Base-by-base conservation (phyloP, 2,113 vertebrate genomes). In the Clarias batrachus region DNA sequence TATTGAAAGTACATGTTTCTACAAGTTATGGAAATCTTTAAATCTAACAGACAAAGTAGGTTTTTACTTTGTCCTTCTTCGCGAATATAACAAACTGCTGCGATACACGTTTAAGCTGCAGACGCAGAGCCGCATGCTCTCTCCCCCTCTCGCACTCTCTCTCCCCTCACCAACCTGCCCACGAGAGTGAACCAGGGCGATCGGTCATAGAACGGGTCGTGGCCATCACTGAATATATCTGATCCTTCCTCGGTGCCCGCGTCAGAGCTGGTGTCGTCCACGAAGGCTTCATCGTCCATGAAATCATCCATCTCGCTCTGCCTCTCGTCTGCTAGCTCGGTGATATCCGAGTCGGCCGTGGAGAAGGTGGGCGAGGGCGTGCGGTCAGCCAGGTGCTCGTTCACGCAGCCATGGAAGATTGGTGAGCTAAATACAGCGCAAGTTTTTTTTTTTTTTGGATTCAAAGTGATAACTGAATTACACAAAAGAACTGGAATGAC, bases 181-280 rank as follows among this genome's bases (percentile, higher is more conserved):
- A 99, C 97, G 95, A 99, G 97, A 96, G 97, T 99, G 97, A 99
- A 99, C 98, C 98, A 99, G 93, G 98, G 98, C 95, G 98, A 99
- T 90, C 98, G 97, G 97, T 99, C 98, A 89, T 99, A 99, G 97
- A 99, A 99, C 83, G 98, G 98, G 95, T 99, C 98, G 90, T 97
- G 98, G 93, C 98, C 98, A 60, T 99, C 98, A 91, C 96, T 97
- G 96, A 98, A 99, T 95, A 99, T 97, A 90, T 99, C 98, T 4
- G 98, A 98, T 92, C 97, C 97, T 94, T 99, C 98, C 93, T 99
- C 98, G 1, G 96, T 99, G 90, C 98, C 98, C n/a, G 95, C 96
- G 87, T 99, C 98, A 11, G 98, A 99, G 96, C 98, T 97, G 87
- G 97, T 97, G 93, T 99, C 98, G 85, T 99, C 98, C 95, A 98